A percentile compares a stretch with the other conserved stretches of the same genome.
These are phyloP conservation scores for Arge pagana DNA, from an alignment of 2,888 invertebrate genomes.

Conservation along the genomic window DNA sequence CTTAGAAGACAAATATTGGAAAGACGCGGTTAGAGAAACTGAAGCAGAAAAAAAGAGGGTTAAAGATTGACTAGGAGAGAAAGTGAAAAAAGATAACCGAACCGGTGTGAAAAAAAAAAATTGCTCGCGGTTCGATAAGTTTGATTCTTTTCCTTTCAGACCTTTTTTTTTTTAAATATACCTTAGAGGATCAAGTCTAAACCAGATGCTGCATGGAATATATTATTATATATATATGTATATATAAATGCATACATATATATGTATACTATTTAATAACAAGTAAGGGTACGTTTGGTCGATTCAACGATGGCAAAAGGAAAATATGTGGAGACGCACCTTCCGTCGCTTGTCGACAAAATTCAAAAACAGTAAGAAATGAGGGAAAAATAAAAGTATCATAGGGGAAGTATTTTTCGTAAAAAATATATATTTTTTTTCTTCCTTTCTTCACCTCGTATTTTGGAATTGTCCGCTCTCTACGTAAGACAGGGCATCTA, in stretches of 20 bases:
- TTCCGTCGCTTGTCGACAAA: slow-evolving; percentile 22
- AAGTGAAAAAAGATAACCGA: neutral
- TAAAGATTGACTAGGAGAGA: neutral
- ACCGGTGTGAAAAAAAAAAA: slow-evolving; percentile 7
- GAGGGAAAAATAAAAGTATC: slow-evolving; percentile 13
- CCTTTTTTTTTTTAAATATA: slow-evolving; percentile 47
- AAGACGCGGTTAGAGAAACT: neutral
- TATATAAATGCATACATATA: slow-evolving; percentile 29
- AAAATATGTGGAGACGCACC: slow-evolving; percentile 14
- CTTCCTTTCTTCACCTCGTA: slow-evolving; percentile 32
- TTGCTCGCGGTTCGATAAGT: no score
- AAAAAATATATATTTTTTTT: slow-evolving; percentile 29
- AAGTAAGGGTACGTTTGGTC: slow-evolving; percentile 29
- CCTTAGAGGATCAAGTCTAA: slow-evolving; percentile 48
- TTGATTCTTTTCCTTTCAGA: slow-evolving; percentile 35
- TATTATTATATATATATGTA: slow-evolving; percentile 22
- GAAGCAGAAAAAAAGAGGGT: neutral
- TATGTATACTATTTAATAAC: slow-evolving; percentile 42
- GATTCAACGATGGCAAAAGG: slow-evolving; percentile 23
- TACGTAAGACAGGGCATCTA: slow-evolving; percentile 32
- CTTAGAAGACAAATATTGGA: no score
- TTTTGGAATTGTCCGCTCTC: slow-evolving; percentile 30
- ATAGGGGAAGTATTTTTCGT: neutral
- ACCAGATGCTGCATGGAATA: slow-evolving; percentile 43
- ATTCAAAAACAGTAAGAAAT: slow-evolving; percentile 1